A percentile compares a stretch with the other conserved stretches of the same genome.
phyloP scores from a whole-genome alignment of 92 coral and sea anemone genomes.

The Virgularia gustaviana region DNA sequence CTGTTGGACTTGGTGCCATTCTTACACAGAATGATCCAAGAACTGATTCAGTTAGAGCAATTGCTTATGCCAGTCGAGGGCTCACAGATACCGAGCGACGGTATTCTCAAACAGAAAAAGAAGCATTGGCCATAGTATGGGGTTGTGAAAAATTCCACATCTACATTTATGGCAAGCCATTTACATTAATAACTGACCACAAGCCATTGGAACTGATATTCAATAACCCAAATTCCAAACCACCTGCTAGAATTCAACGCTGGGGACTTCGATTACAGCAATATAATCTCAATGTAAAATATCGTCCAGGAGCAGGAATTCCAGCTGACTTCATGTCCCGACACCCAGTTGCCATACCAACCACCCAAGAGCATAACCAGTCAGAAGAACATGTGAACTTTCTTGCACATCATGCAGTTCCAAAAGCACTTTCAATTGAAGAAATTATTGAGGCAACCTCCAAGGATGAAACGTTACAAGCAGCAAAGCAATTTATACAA shows the following conservation, averaged over 20 bases:
- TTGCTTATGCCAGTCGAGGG: constrained; percentile 14
- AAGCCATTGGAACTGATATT: constrained; percentile 10
- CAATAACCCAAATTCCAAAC: constrained; percentile 16
- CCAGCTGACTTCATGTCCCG: constrained; percentile 4
- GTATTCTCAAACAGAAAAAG: constrained; percentile 28
- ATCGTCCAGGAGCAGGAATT: constrained; percentile 2
- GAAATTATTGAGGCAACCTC: constrained; percentile 4
- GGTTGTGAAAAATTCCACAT: constrained; percentile 16
- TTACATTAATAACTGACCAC: constrained; percentile 12
- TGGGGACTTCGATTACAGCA: constrained; percentile 16
- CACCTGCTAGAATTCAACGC: constrained; percentile 23
- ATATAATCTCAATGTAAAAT: constrained; percentile 7
- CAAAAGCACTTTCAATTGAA: not conserved
- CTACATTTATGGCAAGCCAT: not conserved
- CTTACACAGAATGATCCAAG: not conserved
- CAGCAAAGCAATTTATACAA: not conserved
- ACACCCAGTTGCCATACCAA: constrained; percentile 3
- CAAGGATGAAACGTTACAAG: not conserved
- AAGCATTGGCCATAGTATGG: constrained; percentile 31
- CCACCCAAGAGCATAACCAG: not conserved
- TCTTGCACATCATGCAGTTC: constrained; percentile 1
- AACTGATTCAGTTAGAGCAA: not conserved
- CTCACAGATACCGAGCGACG: not conserved
- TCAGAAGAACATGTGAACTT: constrained; percentile 6
- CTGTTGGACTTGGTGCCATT: constrained; percentile 24